Base-by-base conservation (phyloP, 2,113 vertebrate genomes). In the Actinemys pallida region DNA sequence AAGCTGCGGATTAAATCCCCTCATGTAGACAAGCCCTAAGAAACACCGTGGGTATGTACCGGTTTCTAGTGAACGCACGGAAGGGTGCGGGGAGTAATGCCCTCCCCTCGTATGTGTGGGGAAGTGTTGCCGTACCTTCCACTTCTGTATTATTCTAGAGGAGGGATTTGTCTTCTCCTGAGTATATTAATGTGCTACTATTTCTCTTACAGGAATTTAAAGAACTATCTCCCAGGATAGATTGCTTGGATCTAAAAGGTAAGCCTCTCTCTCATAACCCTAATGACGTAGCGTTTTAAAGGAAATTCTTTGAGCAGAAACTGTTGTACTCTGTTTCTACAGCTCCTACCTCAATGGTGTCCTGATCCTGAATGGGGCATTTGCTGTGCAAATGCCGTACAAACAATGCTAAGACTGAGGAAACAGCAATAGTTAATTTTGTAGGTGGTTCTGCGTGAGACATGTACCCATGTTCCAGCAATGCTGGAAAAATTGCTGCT, bases 181-280 rank as follows among this genome's bases (percentile, higher is more conserved):
- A 31, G 27, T 4, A 0, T 39, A 17, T 53, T 88, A 54, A 88
- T n/a, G 2, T 1, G 5, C 6, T 81, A 5, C 6, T 81, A 5
- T 79, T 53, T 85, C 45, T 85, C 91, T 97, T 97, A 31, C 92
- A 99, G 99, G 99, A 99, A 89, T 98, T 99, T 78, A 98, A 98
- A 27, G 99, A 99, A 91, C 98, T 99, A 52, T 98, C 98, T n/a
- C 98, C 98, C 92, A 98, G 99, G 95, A 98, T 99, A n/a, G 99
- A 99, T 88, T 99, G 99, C 95, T 97, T 99, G 86, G 99, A 99
- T 97, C 98, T 99, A 5, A 99, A 99, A 98, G 99, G 99, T 99
- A 92, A 88, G 98, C 29, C 53, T 65, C 12, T 27, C 27, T 53
- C 16, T 49, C 76, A 1, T 75, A 14, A 2, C 53, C 13, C 25